Conservation (phyloP, 2,888 invertebrate species). For the Volucella bombylans region DNA sequence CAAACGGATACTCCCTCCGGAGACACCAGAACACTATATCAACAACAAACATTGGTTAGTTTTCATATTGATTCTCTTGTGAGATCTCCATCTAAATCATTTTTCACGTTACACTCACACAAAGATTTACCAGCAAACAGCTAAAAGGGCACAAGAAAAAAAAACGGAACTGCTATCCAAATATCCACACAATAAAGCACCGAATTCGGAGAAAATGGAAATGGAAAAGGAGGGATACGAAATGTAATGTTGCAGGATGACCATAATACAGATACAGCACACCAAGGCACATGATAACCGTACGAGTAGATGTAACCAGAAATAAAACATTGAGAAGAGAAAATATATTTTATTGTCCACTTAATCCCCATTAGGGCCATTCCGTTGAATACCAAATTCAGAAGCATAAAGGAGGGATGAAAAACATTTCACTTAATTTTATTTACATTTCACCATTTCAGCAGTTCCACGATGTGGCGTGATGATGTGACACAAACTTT, state of each 20-base stretch:
- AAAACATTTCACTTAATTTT: conserved; percentile 75
- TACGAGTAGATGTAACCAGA: conserved; percentile 2
- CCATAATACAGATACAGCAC: conserved; percentile 12
- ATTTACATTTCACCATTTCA: conserved; percentile 57
- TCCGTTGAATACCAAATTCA: conserved; percentile 78
- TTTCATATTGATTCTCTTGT: conserved; percentile 59
- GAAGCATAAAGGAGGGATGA: background rate
- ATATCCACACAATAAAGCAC: conserved; percentile 23
- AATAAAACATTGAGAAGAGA: conserved; percentile 28
- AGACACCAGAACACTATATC: background rate
- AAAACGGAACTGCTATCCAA: conserved; percentile 6
- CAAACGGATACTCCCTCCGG: background rate
- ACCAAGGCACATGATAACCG: background rate
- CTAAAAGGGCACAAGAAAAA: conserved; percentile 5
- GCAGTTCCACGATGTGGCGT: conserved; percentile 5
- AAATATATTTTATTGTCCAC: conserved; percentile 79
- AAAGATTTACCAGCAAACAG: conserved; percentile 1
- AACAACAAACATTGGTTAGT: conserved; percentile 50
- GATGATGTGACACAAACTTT: background rate
- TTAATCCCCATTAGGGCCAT: conserved; percentile 80
- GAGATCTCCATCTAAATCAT: conserved; percentile 54
- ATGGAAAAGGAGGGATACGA: background rate
- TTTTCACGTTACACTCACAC: conserved; percentile 48
- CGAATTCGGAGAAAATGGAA: conserved; percentile 23
- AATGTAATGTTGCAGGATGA: conserved; percentile 8